A percentile compares a stretch with the other conserved stretches of the same genome.
Evolutionary conservation across 1,140 invertebrate species (phyloP).

Genomic region (Sarcophaga peregrina): DNA sequence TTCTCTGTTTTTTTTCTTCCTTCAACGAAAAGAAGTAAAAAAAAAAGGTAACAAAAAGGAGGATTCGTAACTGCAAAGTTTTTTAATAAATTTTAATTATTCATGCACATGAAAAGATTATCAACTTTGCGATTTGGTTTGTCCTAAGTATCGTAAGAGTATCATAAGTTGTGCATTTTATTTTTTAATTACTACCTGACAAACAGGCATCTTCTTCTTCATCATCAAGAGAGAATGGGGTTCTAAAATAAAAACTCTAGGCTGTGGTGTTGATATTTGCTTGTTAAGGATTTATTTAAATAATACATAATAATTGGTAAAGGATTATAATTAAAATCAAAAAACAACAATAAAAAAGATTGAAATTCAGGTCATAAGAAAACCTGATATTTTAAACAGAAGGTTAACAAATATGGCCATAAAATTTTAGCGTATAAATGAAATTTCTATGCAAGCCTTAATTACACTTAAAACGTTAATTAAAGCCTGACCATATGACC

Average conservation of each 20-base stretch:
- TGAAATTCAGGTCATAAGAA: constrained; percentile 22
- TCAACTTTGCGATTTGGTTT: constrained; percentile 43
- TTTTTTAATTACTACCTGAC: constrained; percentile 34
- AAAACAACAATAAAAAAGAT: not conserved
- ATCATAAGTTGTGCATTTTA: constrained; percentile 40
- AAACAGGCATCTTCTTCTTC: not conserved
- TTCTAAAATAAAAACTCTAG: not conserved
- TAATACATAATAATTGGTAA: not conserved
- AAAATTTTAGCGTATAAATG: too few species aligned
- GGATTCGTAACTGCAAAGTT: not conserved
- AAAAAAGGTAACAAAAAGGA: too few species aligned
- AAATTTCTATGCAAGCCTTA: too few species aligned
- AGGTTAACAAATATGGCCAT: too few species aligned
- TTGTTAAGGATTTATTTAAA: too few species aligned
- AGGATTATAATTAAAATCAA: not conserved
- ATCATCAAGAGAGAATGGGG: not conserved
- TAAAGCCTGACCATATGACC: too few species aligned
- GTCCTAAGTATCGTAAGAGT: constrained; percentile 39
- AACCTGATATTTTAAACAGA: not conserved
- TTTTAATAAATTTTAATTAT: constrained; percentile 48
- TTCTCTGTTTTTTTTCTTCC: not conserved
- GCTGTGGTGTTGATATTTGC: not conserved
- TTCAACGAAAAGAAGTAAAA: not conserved
- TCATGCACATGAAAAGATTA: constrained; percentile 47
- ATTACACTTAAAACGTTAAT: too few species aligned